Evolutionary conservation across 2,797 vertebrate species (phyloP), one percentile per base, ranked within the genome.

Genomic region (Sphenopsis melanotis): DNA sequence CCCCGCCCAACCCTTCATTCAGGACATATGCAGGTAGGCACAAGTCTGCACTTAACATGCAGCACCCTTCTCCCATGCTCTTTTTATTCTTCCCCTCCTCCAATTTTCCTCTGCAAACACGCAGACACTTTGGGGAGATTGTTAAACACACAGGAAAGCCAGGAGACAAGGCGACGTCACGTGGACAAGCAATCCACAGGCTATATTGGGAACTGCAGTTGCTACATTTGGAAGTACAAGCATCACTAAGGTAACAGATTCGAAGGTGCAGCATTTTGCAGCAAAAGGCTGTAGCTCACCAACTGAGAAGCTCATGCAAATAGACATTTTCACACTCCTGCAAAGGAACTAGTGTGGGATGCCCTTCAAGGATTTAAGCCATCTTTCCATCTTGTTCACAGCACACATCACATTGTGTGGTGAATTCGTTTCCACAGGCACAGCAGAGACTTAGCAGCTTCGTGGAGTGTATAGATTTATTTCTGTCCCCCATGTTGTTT

Each of bases 191-290:
- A 64, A 46, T 82, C 72, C n/a, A 11, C 4, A 16, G 64, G 64
- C 86, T 95, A 82, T 87, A 84, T 30, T 36, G 70, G 68, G 83
- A 95, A 66, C 29, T 66, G 77, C 41, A 56, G 59, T 21, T 49
- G 60, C 63, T 42, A 21, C 17, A 92, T 94, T 92, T 79, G 88
- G 77, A 93, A 84, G 18, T 3, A 63, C 37, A 15, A 87, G 56
- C 56, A 93, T 95, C 92, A 70, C 93, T 80, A 93, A 84, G 81
- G 83, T 86, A 95, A 93, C 88, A 4, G 68, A 50, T 61, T 57
- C 6, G 60, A 82, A 94, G 86, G 88, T 82, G 83, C 15, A 3
- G 86, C 52, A 57, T 56, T 79, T 56, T 89, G 77, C 83, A 79
- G 85, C 44, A 76, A 34, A 90, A 79, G 52, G 22, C 70, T 66